Evolutionary conservation across 2,888 invertebrate genomes (phyloP).

Genomic region (Dione juno): DNA sequence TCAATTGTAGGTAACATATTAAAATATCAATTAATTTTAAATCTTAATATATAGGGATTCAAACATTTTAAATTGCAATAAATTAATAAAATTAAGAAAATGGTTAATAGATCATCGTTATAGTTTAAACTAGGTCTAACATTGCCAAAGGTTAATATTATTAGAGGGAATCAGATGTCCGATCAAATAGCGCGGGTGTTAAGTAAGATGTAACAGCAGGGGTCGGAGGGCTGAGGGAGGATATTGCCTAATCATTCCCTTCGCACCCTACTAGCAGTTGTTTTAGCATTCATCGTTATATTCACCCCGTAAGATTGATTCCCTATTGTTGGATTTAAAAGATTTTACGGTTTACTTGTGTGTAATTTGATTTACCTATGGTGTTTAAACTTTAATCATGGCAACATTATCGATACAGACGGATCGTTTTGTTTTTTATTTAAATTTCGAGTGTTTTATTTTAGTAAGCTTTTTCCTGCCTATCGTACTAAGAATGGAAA

Average conservation of each 20-base stretch:
- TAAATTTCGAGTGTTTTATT: no score
- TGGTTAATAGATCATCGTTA: no score
- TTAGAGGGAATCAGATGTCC: conserved; percentile 69
- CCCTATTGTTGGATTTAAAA: conserved; percentile 67
- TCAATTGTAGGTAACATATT: no score
- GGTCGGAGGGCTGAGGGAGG: conserved; percentile 73
- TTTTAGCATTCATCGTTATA: conserved; percentile 80
- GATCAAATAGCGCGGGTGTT: conserved; percentile 70
- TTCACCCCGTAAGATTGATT: conserved; percentile 69
- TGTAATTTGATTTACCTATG: conserved; percentile 37
- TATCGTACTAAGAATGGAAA: no score
- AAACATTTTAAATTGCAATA: no score
- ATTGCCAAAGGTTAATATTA: conserved; percentile 59
- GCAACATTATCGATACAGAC: neutral
- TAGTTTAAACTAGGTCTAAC: conserved; percentile 8
- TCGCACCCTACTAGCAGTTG: conserved; percentile 81
- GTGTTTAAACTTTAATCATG: conserved; percentile 11
- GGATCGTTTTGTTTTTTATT: no score
- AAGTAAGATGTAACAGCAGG: conserved; percentile 77
- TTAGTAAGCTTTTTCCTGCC: no score
- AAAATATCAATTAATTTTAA: no score
- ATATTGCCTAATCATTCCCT: conserved; percentile 83
- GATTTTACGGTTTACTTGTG: conserved; percentile 50
- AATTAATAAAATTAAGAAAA: no score
- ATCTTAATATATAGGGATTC: no score